phyloP scores from a whole-genome alignment of 2,797 vertebrate species.

The Cynodonichthys magdalenae region DNA sequence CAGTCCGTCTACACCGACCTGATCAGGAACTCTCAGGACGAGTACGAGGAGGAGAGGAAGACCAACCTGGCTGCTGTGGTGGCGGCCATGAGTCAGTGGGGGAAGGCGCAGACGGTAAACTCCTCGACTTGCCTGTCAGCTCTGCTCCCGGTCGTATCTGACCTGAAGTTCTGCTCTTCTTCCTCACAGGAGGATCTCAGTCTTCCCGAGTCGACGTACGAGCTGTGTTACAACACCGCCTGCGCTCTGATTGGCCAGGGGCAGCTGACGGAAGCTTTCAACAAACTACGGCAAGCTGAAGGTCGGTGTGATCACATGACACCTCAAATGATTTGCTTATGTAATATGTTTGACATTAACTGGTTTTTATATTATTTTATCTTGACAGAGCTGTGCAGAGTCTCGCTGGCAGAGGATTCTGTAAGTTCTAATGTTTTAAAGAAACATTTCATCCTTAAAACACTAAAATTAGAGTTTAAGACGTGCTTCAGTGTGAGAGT shows the following conservation, averaged over 20 bases:
- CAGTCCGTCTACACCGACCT: slow-evolving; percentile 92
- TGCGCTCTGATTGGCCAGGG: slow-evolving; percentile 94
- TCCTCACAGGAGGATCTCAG: slow-evolving; percentile 88
- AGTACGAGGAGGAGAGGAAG: slow-evolving; percentile 98
- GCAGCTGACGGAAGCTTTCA: slow-evolving; percentile 86
- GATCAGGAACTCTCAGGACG: slow-evolving; percentile 97
- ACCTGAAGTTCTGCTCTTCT: accelerated
- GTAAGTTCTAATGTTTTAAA: slow-evolving; percentile 80
- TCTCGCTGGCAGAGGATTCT: slow-evolving; percentile 92
- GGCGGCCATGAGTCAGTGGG: slow-evolving; percentile 95
- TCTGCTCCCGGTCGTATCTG: not conserved
- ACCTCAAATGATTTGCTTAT: accelerated
- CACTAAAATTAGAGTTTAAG: not conserved
- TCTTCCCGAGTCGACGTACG: slow-evolving; percentile 91
- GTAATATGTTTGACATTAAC: not conserved
- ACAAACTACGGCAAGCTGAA: slow-evolving; percentile 92
- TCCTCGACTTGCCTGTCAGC: no score
- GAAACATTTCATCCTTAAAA: not conserved
- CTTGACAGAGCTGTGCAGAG: slow-evolving; percentile 89
- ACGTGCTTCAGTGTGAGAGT: no score
- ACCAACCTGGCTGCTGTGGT: slow-evolving; percentile 95
- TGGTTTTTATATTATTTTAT: not conserved
- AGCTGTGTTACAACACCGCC: slow-evolving; percentile 94
- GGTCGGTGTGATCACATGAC: slow-evolving; percentile 73
- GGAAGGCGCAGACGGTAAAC: slow-evolving; percentile 86